Evolutionary conservation across 2,888 invertebrate genomes (phyloP).

Genomic region (Netelia inedita): DNA sequence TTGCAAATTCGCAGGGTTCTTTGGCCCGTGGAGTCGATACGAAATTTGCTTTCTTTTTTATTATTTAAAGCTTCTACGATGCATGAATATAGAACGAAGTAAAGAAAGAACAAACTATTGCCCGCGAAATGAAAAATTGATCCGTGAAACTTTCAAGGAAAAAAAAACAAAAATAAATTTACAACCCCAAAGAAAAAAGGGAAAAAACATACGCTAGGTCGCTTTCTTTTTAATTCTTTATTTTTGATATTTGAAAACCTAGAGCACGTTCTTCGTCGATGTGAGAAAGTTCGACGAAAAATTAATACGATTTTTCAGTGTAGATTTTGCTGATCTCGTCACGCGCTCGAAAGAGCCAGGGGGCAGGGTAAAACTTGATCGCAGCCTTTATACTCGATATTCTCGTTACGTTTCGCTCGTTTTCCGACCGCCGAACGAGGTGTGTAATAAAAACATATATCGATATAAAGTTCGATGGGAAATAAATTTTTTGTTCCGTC

Average conservation of each 20-base stretch:
- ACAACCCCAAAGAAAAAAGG: no score
- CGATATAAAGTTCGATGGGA: constrained; percentile 4
- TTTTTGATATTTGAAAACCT: no score
- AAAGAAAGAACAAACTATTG: not conserved
- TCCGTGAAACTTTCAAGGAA: not conserved
- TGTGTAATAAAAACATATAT: not conserved
- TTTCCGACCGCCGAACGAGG: not conserved
- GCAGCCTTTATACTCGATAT: not conserved
- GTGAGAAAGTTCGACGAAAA: no score
- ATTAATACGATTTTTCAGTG: no score
- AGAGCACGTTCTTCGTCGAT: no score
- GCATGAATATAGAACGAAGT: not conserved
- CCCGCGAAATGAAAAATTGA: not conserved
- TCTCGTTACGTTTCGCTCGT: not conserved
- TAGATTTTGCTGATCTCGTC: no score
- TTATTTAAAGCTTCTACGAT: constrained; percentile 6
- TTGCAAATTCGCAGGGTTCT: not conserved
- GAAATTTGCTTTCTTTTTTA: constrained; percentile 14
- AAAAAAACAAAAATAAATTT: not conserved
- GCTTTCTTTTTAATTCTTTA: no score
- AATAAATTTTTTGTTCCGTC: constrained; percentile 17
- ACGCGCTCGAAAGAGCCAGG: no score
- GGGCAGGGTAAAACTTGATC: no score
- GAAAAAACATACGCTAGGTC: no score
- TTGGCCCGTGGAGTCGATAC: constrained; percentile 12